Conservation (phyloP, 2,113 vertebrate genomes). For the Nesospiza acunhae region DNA sequence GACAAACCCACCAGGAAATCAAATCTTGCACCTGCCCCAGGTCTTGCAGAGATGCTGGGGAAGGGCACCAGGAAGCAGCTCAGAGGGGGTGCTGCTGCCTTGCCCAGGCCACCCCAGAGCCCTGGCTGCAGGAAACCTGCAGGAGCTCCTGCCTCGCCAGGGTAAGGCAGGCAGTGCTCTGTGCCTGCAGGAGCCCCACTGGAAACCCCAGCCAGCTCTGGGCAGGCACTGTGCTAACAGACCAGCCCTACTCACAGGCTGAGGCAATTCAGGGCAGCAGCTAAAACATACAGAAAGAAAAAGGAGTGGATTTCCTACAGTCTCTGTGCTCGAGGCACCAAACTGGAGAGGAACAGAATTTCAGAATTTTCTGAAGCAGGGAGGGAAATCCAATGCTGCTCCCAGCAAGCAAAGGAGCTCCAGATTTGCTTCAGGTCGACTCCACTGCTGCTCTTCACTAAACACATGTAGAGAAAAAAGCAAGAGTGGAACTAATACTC, state of each 20-base stretch:
- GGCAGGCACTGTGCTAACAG: neutral
- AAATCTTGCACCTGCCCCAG: neutral
- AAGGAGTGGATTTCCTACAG: neutral
- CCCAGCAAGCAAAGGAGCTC: neutral
- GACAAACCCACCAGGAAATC: no score
- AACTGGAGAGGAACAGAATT: neutral
- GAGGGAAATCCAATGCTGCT: neutral
- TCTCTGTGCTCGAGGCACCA: neutral
- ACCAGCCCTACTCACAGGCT: neutral
- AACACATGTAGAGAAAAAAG: neutral
- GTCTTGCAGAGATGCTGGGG: accelerated
- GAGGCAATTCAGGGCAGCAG: neutral
- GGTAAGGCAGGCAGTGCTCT: neutral
- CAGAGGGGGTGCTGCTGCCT: accelerated
- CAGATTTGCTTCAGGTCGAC: neutral
- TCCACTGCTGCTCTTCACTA: neutral
- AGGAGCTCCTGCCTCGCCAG: neutral
- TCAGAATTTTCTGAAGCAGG: neutral
- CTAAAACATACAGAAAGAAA: neutral
- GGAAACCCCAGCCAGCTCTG: neutral
- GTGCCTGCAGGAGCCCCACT: neutral
- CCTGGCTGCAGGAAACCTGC: accelerated
- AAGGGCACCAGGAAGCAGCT: neutral
- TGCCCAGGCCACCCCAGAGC: accelerated
- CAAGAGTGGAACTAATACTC: neutral